These are phyloP conservation scores for Arrhamphus sclerolepis DNA, from an alignment of 2,797 vertebrate genomes.

Conservation along the genomic window DNA sequence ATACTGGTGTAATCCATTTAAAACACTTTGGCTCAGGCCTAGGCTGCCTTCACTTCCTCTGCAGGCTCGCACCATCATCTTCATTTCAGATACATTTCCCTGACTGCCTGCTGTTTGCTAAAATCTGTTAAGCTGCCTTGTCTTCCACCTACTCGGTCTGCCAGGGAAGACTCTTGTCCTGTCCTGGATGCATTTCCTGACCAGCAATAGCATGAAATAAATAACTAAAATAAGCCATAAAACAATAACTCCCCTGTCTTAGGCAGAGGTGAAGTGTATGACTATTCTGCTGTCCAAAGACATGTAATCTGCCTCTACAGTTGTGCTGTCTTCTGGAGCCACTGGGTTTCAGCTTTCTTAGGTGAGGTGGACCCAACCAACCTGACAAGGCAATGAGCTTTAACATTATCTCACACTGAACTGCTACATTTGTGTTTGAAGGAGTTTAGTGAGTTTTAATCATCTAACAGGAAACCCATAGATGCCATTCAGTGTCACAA, in stretches of 20 bases:
- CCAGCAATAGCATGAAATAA: conserved; percentile 37
- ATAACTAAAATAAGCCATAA: conserved; percentile 7
- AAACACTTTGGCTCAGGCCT: conserved; percentile 78
- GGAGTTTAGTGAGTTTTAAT: conserved; percentile 67
- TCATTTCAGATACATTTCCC: conserved; percentile 63
- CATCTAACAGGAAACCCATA: conserved; percentile 50
- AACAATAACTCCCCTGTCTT: conserved; percentile 65
- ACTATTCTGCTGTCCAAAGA: conserved; percentile 65
- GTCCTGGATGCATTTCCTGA: conserved; percentile 63
- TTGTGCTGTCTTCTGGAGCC: conserved; percentile 61
- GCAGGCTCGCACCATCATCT: conserved; percentile 60
- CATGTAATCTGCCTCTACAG: conserved; percentile 74
- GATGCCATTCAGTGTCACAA: conserved; percentile 60
- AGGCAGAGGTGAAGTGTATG: conserved; percentile 61
- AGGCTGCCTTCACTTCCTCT: conserved; percentile 67
- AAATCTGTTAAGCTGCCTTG: conserved; percentile 59
- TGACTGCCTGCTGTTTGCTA: conserved; percentile 70
- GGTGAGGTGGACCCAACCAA: conserved; percentile 53
- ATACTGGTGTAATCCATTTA: conserved; percentile 84
- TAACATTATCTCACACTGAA: conserved; percentile 74
- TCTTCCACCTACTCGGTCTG: conserved; percentile 67
- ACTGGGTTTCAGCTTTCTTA: conserved; percentile 49
- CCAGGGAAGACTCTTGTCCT: conserved; percentile 53
- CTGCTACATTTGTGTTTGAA: conserved; percentile 47
- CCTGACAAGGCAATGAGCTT: conserved; percentile 66